Evolutionary conservation across 2,888 invertebrate genomes (phyloP).

Genomic region (Ichneumoninae sp.): DNA sequence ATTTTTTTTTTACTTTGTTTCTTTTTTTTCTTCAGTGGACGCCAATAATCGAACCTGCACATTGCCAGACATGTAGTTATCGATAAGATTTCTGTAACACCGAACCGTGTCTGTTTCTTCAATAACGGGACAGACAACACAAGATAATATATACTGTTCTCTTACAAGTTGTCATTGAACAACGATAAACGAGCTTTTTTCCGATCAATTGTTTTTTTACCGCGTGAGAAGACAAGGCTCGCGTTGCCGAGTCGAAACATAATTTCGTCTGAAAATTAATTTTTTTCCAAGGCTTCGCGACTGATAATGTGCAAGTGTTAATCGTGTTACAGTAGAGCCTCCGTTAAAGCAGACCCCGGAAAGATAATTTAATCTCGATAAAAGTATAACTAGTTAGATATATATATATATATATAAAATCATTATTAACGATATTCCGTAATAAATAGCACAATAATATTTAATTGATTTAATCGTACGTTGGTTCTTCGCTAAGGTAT

Average conservation of each 20-base stretch:
- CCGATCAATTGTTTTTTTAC: background rate
- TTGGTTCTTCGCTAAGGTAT: constrained; percentile 76
- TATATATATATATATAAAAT: constrained; percentile 51
- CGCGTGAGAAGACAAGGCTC: background rate
- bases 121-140: constrained; percentile 41
- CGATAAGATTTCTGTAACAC: constrained; percentile 37
- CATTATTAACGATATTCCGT: constrained; percentile 70
- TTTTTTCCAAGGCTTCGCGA: constrained; percentile 57
- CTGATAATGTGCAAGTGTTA: constrained; percentile 55
- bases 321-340: constrained; percentile 63
- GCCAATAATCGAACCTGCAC: constrained; percentile 74
- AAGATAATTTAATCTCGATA: constrained; percentile 63
- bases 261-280: background rate
- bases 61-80: constrained; percentile 64
- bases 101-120: constrained; percentile 24
- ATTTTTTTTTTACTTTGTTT: constrained; percentile 1
- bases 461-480: constrained; percentile 74
- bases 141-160: constrained; percentile 35
- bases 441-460: constrained; percentile 82
- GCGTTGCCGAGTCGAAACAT: background rate
- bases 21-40: constrained; percentile 73
- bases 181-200: constrained; percentile 52
- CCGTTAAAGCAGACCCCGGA: constrained; percentile 73
- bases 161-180: constrained; percentile 44
- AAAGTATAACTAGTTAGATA: constrained; percentile 52